These are phyloP conservation scores for Maconellicoccus hirsutus DNA, from an alignment of 1,140 invertebrate genomes.

Conservation along the genomic window DNA sequence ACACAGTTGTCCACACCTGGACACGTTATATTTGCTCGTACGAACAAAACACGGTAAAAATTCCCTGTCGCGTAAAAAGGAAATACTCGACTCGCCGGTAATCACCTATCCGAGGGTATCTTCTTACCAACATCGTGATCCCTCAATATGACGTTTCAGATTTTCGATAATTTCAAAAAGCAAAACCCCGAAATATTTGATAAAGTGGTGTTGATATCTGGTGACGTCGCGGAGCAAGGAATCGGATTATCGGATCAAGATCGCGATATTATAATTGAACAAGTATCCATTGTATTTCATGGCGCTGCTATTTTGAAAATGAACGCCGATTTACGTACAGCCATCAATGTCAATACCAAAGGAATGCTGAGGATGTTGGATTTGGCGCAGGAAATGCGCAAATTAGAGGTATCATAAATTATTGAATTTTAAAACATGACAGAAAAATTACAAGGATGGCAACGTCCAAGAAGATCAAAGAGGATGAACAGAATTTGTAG, in stretches of 20 bases:
- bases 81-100: constrained; percentile 50
- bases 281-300: constrained; percentile 75
- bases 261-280: constrained; percentile 40
- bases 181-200: constrained; percentile 50
- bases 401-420: constrained; percentile 46
- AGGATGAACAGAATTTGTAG: too few relatives aligned
- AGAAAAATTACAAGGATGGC: too few relatives aligned
- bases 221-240: constrained; percentile 48
- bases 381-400: constrained; percentile 52
- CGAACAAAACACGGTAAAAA: constrained; percentile 65
- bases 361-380: constrained; percentile 52
- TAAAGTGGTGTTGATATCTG: constrained; percentile 65
- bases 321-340: constrained; percentile 57
- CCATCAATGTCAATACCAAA: constrained; percentile 56
- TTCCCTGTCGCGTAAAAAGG: constrained; percentile 50
- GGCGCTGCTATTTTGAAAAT: constrained; percentile 73
- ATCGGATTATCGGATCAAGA: constrained; percentile 48
- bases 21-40: constrained; percentile 64
- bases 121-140: neutral
- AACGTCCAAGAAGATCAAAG: too few relatives aligned
- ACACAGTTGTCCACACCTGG: constrained; percentile 47
- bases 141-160: constrained; percentile 43
- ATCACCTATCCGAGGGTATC: constrained; percentile 19
- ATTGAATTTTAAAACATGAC: too few relatives aligned
- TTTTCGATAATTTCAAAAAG: constrained; percentile 56